Conservation (phyloP, 2,113 vertebrate species). For the human (Homo sapiens) region GRCh38 chr19:41941501-41942000, state of each 20-base stretch:
- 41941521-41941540: neutral
- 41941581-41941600: neutral
- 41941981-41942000: neutral
- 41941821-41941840: neutral
- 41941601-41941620: neutral
- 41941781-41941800: neutral
- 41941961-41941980: neutral
- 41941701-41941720: neutral
- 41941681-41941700: neutral
- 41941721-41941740: neutral
- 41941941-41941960: neutral
- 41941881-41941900: neutral
- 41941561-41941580: neutral
- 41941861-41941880: neutral
- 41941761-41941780: neutral
- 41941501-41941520: neutral
- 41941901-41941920: neutral
- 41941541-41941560: neutral
- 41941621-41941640: conserved; percentile 6
- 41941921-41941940: neutral
- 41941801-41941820: neutral
- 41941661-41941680: neutral
- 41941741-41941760: neutral
- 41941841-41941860: neutral
- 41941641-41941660: neutral